These are phyloP conservation scores for Cephalopterus ornatus DNA, from an alignment of 2,113 vertebrate genomes.

Conservation along the genomic window DNA sequence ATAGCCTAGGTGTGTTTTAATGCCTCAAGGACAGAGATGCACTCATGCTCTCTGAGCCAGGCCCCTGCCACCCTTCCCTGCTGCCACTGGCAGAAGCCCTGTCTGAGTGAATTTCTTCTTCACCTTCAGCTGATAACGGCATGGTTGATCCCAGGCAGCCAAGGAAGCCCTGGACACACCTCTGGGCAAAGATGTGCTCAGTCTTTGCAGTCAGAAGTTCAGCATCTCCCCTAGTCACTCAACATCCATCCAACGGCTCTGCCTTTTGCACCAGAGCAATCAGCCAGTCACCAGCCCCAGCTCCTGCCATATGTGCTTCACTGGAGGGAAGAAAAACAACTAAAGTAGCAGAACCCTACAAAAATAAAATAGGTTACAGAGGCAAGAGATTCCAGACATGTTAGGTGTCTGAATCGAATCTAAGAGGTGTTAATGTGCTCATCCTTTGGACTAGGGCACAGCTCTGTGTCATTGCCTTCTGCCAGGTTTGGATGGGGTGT, in stretches of 20 bases:
- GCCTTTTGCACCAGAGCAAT: neutral
- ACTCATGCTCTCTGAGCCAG: neutral
- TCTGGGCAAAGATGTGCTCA: neutral
- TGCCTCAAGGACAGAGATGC: neutral
- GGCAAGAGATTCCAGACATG: neutral
- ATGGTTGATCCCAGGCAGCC: neutral
- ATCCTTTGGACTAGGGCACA: neutral
- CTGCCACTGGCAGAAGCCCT: neutral
- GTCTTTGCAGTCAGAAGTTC: neutral
- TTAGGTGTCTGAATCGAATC: neutral
- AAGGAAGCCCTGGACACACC: neutral
- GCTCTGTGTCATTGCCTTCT: neutral
- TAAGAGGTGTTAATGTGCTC: neutral
- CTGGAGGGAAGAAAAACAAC: neutral
- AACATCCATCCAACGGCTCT: rapidly evolving
- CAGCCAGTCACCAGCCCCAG: neutral
- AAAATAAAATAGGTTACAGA: neutral
- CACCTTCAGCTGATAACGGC: neutral
- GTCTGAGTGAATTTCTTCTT: neutral
- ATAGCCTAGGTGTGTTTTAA: neutral
- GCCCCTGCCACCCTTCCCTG: neutral
- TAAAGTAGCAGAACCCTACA: neutral
- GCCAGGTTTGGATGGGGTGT: neutral
- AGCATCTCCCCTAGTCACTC: neutral
- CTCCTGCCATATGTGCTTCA: neutral